phyloP scores from a whole-genome alignment of 2,888 invertebrate genomes.

The Prenolepis imparis region DNA sequence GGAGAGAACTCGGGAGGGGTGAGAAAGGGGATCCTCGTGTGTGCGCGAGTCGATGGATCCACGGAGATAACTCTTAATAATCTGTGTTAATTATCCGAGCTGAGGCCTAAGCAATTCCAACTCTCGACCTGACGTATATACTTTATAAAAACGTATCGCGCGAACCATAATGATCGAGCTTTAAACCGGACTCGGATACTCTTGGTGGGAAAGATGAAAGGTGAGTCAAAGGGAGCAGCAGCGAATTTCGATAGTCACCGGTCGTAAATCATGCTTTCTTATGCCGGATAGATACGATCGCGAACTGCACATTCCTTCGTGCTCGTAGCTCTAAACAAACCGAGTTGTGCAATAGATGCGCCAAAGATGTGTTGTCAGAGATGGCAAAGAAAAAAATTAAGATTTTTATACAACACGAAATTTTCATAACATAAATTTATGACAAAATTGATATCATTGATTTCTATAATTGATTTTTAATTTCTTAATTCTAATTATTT shows the following conservation, averaged over 20 bases:
- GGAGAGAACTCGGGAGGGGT: no score
- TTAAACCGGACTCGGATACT: background rate
- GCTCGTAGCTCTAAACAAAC: background rate
- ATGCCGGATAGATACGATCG: conserved; percentile 24
- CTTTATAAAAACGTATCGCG: conserved; percentile 64
- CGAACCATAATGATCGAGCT: conserved; percentile 15
- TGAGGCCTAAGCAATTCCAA: conserved; percentile 73
- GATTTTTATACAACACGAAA: background rate
- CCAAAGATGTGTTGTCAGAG: background rate
- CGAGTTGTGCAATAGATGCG: background rate
- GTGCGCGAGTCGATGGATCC: conserved; percentile 65
- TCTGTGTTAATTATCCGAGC: conserved; percentile 78
- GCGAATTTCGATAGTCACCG: conserved; percentile 48
- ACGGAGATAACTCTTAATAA: conserved; percentile 76
- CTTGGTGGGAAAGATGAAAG: conserved; percentile 37
- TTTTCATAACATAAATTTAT: background rate
- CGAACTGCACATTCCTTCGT: conserved; percentile 8
- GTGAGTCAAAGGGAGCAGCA: conserved; percentile 23
- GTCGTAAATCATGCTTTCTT: conserved; percentile 36
- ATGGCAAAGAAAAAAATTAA: background rate
- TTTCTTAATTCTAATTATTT: background rate
- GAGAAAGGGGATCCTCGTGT: conserved; percentile 13
- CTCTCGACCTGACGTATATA: conserved; percentile 67
- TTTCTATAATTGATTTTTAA: background rate
- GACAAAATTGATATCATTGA: background rate